phyloP scores from a whole-genome alignment of 2,797 vertebrate species.

The Tenualosa thibaudeaui region DNA sequence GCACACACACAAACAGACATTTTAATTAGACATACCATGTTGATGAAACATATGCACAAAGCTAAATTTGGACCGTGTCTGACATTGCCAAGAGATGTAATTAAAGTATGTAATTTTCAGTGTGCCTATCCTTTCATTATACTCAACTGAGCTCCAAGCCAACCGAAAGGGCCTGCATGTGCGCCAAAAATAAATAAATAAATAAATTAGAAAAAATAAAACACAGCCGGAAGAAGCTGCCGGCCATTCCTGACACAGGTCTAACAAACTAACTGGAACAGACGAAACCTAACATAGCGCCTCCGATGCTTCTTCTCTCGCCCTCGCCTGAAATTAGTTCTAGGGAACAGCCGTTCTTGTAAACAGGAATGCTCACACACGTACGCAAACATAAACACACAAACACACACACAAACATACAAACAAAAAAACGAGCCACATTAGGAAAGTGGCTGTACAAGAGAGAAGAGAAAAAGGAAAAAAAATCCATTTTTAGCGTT shows the following conservation, averaged over 20 bases:
- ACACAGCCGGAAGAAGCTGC: neutral
- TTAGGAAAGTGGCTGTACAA: constrained; percentile 36
- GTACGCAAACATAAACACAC: neutral
- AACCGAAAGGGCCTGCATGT: neutral
- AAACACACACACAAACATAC: neutral
- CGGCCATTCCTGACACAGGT: neutral
- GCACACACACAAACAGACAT: neutral
- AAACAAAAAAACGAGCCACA: constrained; percentile 43
- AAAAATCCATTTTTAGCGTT: constrained; percentile 52
- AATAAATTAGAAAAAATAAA: neutral
- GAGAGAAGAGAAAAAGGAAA: constrained; percentile 30
- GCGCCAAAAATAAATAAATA: neutral
- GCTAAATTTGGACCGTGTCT: constrained; percentile 12
- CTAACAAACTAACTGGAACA: neutral
- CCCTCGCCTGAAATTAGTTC: neutral
- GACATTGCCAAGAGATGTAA: constrained; percentile 24
- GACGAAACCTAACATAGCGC: neutral
- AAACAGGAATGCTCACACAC: neutral
- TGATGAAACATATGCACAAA: constrained; percentile 19
- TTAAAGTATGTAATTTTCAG: constrained; percentile 7
- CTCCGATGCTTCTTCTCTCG: neutral
- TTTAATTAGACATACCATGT: constrained; percentile 22
- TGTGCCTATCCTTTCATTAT: neutral
- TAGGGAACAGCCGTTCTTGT: neutral
- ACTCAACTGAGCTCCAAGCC: neutral